Evolutionary conservation across 2,797 vertebrate species (phyloP).

Genomic region (Emydoidea blandingii): DNA sequence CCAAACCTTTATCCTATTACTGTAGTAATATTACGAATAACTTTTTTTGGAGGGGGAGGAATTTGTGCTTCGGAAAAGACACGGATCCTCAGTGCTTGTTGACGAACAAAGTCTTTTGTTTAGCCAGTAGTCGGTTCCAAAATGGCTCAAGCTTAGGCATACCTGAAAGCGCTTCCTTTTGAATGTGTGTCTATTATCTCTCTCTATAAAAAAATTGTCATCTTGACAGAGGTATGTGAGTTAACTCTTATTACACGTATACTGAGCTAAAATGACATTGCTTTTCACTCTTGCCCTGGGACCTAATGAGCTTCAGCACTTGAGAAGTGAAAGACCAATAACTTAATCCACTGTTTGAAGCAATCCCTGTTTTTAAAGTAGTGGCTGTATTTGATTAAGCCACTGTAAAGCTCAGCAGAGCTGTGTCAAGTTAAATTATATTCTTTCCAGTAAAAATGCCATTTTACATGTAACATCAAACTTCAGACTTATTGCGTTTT

Average conservation of each 20-base stretch:
- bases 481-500: slow-evolving; percentile 37
- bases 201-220: neutral
- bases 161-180: neutral
- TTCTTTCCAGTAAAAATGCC: slow-evolving; percentile 51
- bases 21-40: neutral
- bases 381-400: slow-evolving; percentile 69
- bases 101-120: neutral
- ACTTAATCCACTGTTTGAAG: slow-evolving; percentile 71
- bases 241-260: slow-evolving; percentile 23
- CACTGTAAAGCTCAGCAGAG: slow-evolving; percentile 57
- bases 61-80: neutral
- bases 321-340: slow-evolving; percentile 68
- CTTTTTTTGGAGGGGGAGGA: neutral
- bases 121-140: neutral
- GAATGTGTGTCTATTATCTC: neutral
- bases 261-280: slow-evolving; percentile 13
- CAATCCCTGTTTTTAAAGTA: slow-evolving; percentile 55
- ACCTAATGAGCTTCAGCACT: slow-evolving; percentile 63
- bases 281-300: slow-evolving; percentile 45
- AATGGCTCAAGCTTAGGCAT: neutral
- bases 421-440: slow-evolving; percentile 64
- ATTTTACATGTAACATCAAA: slow-evolving; percentile 20
- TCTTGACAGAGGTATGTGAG: neutral
- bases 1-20: neutral
- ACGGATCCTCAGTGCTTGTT: neutral